Conservation (phyloP, 2,888 invertebrate genomes). For the Spodoptera littoralis region DNA sequence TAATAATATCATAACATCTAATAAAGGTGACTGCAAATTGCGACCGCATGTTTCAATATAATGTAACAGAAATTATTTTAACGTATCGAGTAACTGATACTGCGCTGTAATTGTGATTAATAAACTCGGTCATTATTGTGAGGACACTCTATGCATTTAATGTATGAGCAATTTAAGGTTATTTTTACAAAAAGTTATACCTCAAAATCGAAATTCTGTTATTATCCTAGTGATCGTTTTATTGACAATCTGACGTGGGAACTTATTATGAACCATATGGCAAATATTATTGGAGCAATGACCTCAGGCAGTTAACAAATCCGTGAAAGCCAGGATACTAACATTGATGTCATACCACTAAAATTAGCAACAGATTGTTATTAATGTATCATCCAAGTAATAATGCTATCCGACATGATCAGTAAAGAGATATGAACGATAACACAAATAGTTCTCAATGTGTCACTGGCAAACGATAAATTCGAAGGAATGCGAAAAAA, state of each 20-base stretch:
- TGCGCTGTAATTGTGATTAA: constrained; percentile 38
- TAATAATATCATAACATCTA: constrained; percentile 3
- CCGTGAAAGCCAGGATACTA: too few species aligned
- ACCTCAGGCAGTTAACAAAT: too few species aligned
- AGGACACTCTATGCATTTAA: constrained; percentile 12
- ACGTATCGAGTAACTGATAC: constrained; percentile 49
- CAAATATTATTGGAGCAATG: too few species aligned
- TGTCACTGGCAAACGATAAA: constrained; percentile 3
- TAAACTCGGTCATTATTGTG: constrained; percentile 34
- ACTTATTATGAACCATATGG: too few species aligned
- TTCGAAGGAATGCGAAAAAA: not conserved
- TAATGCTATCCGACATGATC: constrained; percentile 1
- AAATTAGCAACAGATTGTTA: too few species aligned
- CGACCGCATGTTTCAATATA: constrained; percentile 47
- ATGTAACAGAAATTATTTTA: constrained; percentile 40
- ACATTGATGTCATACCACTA: too few species aligned
- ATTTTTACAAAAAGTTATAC: too few species aligned
- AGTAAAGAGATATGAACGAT: not conserved
- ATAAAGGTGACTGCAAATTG: constrained; percentile 16
- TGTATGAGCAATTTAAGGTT: not conserved
- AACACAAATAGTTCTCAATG: not conserved
- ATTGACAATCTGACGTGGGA: too few species aligned
- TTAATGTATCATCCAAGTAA: not conserved
- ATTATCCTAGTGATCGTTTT: too few species aligned
- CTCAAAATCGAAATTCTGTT: too few species aligned